Conservation (phyloP, 2,888 invertebrate species). For the Suillia variegata region DNA sequence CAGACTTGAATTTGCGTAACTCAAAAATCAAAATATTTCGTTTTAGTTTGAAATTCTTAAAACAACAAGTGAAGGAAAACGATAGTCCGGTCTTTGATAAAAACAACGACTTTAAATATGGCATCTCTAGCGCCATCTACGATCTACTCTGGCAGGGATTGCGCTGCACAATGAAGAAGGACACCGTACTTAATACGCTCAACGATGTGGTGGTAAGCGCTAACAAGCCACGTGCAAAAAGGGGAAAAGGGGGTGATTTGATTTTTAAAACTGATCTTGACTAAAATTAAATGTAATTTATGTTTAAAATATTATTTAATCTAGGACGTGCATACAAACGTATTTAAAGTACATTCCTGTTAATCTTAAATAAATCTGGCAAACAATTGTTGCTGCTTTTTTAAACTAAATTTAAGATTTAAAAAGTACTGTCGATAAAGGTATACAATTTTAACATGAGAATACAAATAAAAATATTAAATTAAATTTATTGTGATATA, state of each 20-base stretch:
- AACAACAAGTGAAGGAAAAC: conserved; percentile 70
- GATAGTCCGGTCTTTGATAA: conserved; percentile 70
- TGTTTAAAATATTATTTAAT: too few species aligned
- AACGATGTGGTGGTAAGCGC: conserved; percentile 77
- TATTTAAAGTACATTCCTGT: too few species aligned
- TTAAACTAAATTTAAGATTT: too few species aligned
- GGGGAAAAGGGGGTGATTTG: background rate
- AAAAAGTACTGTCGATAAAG: too few species aligned
- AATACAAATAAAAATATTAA: too few species aligned
- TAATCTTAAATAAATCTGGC: too few species aligned
- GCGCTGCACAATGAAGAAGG: conserved; percentile 77
- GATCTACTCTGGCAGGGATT: conserved; percentile 81
- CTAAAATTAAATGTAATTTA: background rate
- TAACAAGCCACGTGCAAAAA: too few species aligned
- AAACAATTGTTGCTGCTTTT: too few species aligned
- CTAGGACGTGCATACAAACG: too few species aligned
- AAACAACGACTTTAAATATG: conserved; percentile 66
- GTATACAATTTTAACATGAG: too few species aligned
- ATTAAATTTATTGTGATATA: too few species aligned
- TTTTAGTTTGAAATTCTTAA: conserved; percentile 69
- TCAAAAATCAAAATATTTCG: conserved; percentile 36
- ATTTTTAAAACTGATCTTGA: background rate
- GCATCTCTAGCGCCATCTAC: conserved; percentile 76
- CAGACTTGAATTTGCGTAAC: conserved; percentile 28
- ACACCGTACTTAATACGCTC: conserved; percentile 74